phyloP scores from a whole-genome alignment of 2,113 vertebrate genomes.

The Brachionichthys hirsutus region DNA sequence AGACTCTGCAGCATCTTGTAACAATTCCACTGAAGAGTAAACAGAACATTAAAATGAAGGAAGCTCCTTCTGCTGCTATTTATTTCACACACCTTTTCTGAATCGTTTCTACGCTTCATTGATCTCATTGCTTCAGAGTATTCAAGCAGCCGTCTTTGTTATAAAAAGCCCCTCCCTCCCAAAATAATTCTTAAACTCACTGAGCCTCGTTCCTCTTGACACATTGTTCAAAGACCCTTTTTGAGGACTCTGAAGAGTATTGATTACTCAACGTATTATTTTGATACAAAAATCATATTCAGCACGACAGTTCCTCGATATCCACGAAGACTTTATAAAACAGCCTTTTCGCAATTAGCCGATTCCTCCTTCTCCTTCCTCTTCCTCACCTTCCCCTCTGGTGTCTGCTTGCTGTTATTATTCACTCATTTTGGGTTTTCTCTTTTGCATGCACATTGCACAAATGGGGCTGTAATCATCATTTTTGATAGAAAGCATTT shows the following conservation, averaged over 20 bases:
- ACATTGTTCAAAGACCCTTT: constrained; percentile 25
- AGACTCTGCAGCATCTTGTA: constrained; percentile 10
- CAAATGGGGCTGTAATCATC: constrained; percentile 60
- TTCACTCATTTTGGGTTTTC: constrained; percentile 52
- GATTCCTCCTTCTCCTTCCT: neutral
- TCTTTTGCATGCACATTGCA: constrained; percentile 49
- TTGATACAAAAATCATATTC: constrained; percentile 6
- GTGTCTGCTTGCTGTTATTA: constrained; percentile 53
- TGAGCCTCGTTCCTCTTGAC: constrained; percentile 2
- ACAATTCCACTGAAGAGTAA: constrained; percentile 24
- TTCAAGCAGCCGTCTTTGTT: constrained; percentile 20
- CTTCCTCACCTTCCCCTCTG: constrained; percentile 3
- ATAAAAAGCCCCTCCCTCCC: constrained; percentile 5
- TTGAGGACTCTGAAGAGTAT: neutral
- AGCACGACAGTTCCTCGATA: constrained; percentile 3
- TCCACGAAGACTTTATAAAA: constrained; percentile 32
- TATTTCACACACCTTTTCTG: constrained; percentile 41
- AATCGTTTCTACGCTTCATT: constrained; percentile 43
- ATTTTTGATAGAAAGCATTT: constrained; percentile 61
- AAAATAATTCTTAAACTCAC: constrained; percentile 4
- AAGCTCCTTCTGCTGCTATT: constrained; percentile 31
- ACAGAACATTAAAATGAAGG: constrained; percentile 58
- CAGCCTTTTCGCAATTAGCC: constrained; percentile 27
- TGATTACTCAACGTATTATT: constrained; percentile 15
- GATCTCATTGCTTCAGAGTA: constrained; percentile 29